A percentile compares a stretch with the other conserved stretches of the same genome.
phyloP scores from a whole-genome alignment of 2,113 vertebrate genomes.

The Agelaius phoeniceus region DNA sequence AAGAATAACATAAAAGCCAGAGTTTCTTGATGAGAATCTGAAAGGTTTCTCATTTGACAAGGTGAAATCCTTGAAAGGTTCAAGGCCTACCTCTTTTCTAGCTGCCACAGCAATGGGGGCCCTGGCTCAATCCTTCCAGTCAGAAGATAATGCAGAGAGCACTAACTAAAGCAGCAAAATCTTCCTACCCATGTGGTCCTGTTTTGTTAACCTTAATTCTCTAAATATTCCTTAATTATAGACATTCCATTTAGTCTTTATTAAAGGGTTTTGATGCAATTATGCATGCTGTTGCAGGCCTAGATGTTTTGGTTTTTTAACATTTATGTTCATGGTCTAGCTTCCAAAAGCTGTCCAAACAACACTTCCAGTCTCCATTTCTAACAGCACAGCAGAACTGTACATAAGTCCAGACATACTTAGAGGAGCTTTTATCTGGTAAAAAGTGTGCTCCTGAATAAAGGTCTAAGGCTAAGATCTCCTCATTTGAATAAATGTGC shows the following conservation, averaged over 20 bases:
- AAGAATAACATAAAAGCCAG: background rate
- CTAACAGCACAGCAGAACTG: background rate
- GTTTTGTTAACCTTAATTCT: background rate
- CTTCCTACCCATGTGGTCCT: background rate
- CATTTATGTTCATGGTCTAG: background rate
- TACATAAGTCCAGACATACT: background rate
- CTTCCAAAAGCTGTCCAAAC: background rate
- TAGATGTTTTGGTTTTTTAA: background rate
- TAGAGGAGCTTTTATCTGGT: background rate
- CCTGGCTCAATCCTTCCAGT: background rate
- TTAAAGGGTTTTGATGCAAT: background rate
- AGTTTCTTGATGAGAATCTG: background rate
- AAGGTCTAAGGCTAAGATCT: background rate
- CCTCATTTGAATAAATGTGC: background rate
- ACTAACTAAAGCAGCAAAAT: background rate
- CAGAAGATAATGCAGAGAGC: background rate
- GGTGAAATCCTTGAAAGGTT: background rate
- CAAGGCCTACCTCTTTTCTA: background rate
- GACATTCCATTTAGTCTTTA: background rate
- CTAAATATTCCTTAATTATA: background rate
- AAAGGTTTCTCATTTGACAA: background rate
- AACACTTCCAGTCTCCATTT: background rate
- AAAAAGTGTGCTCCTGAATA: background rate
- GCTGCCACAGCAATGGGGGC: background rate
- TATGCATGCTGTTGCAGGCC: background rate